A percentile compares a stretch with the other conserved stretches of the same genome.
phyloP scores from a whole-genome alignment of 2,113 vertebrate genomes.

The Rhabdomys dilectus region DNA sequence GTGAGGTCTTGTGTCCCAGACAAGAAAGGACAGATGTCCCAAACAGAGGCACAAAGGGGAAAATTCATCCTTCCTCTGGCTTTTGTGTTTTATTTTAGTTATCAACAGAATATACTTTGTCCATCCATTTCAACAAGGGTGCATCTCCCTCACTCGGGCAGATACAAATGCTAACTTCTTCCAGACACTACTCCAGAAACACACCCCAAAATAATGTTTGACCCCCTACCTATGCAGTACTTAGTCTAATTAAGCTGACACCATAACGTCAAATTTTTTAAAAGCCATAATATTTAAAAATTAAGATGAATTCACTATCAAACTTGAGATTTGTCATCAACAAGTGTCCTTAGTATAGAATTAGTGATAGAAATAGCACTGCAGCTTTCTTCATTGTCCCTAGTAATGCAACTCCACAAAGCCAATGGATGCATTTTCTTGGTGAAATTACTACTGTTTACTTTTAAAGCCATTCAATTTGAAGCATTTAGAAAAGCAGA shows the following conservation, averaged over 20 bases:
- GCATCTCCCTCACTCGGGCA: neutral
- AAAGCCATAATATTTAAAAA: neutral
- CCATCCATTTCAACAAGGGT: neutral
- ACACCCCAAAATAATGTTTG: neutral
- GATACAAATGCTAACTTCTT: neutral
- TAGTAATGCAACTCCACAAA: neutral
- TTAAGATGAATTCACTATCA: neutral
- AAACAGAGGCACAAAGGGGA: neutral
- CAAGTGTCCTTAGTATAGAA: neutral
- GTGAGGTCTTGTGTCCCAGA: accelerated
- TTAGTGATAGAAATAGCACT: neutral
- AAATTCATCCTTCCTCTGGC: neutral
- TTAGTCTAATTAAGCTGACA: neutral
- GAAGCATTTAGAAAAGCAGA: neutral
- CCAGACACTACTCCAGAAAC: neutral
- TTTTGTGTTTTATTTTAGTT: neutral
- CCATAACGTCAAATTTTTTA: neutral
- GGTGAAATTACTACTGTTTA: neutral
- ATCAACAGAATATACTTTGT: neutral
- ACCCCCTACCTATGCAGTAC: neutral
- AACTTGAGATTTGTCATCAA: neutral
- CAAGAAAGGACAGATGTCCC: neutral
- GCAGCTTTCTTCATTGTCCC: neutral
- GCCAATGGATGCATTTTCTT: neutral
- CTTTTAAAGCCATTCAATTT: neutral